Conservation (phyloP, 2,797 vertebrate species). For the Propithecus perrieri region DNA sequence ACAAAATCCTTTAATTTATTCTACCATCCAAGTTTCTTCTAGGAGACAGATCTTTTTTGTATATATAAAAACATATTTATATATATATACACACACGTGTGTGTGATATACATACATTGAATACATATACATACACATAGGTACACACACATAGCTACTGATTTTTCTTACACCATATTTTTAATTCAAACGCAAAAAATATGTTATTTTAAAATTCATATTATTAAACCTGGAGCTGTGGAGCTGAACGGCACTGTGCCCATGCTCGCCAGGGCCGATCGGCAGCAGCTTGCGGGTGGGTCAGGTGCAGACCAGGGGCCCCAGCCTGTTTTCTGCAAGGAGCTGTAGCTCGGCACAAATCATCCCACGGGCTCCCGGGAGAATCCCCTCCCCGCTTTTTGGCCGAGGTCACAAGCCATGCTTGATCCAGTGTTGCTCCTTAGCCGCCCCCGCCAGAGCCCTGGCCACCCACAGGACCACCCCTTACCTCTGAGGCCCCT, state of each 20-base stretch:
- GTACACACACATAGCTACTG: background rate
- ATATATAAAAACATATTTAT: background rate
- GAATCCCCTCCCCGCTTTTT: background rate
- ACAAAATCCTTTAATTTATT: background rate
- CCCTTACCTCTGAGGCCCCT: conserved; percentile 92
- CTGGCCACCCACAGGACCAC: background rate
- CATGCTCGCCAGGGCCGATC: background rate
- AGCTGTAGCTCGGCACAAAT: background rate
- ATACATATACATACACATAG: background rate
- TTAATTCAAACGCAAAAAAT: background rate
- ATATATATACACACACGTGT: background rate
- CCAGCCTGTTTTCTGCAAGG: background rate
- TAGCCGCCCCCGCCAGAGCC: fast-evolving
- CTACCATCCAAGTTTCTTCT: background rate
- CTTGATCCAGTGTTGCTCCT: background rate
- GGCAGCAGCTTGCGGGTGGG: background rate
- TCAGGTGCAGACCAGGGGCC: background rate
- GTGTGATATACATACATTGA: background rate
- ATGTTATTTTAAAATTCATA: background rate
- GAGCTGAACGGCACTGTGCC: too few relatives aligned
- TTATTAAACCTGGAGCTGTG: background rate
- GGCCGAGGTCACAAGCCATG: background rate
- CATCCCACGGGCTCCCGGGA: background rate
- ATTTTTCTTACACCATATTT: background rate
- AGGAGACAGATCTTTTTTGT: background rate